Percentiles rank a stretch among this genome's conserved stretches.
These are phyloP conservation scores for Astropecten irregularis DNA, from an alignment of 53 echinoderm and acorn worm species.

Conservation along the genomic window DNA sequence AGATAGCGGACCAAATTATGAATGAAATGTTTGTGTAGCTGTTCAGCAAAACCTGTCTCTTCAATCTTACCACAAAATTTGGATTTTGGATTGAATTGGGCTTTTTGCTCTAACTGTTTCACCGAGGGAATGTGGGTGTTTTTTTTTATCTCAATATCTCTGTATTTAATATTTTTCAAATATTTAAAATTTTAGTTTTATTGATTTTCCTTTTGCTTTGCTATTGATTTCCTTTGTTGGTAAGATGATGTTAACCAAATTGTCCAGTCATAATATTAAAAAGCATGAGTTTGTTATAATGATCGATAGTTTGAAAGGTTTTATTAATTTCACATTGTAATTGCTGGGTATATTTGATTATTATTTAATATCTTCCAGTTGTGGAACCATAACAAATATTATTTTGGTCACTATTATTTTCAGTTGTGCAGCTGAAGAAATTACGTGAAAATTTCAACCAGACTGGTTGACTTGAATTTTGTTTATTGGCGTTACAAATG, in stretches of 20 bases:
- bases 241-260: not conserved
- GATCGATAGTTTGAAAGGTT: not conserved
- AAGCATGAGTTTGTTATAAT: constrained; percentile 7
- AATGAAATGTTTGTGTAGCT: not conserved
- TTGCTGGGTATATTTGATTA: too few species aligned
- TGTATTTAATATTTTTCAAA: not conserved
- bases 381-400: not conserved
- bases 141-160: not conserved
- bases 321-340: not conserved
- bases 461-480: not conserved
- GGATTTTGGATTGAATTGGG: not conserved
- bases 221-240: not conserved
- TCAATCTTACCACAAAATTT: too few species aligned
- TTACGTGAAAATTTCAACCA: not conserved
- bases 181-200: not conserved
- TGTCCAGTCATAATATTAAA: not conserved
- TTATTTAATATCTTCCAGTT: not conserved
- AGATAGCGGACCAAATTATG: not conserved
- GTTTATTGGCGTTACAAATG: too few species aligned
- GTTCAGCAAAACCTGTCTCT: too few species aligned
- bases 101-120: not conserved
- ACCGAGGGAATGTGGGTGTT: not conserved
- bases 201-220: too few species aligned
- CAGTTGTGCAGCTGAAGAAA: too few species aligned
- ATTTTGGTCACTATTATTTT: not conserved